Base-by-base conservation (phyloP, 2,888 invertebrate species). In the Tetanocera ferruginea region DNA sequence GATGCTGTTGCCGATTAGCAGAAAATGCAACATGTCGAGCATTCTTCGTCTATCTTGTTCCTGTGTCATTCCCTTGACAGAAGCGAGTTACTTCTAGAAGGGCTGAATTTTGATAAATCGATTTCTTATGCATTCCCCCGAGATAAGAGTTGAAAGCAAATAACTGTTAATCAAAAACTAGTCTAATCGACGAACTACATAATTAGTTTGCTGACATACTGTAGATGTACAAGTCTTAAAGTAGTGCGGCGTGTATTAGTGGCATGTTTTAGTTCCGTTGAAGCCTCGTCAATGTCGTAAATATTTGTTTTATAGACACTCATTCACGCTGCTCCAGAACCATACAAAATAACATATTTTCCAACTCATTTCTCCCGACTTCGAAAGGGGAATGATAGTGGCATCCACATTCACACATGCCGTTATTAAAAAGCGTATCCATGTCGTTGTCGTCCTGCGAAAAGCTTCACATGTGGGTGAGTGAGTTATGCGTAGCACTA, bases 321-420 rank as follows among this genome's bases (percentile, higher is more conserved):
- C 43, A 43, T 43, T 11, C 43, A 28, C 62, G 28, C 62, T 28
- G 23, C 17, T 31, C 31, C 31, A 17, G 9, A 62, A 8, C 28
- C 17, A 17, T 14, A 57, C 23, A 37, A 23, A 60, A 66, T 25
- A 81, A 82, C 88, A 86, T 84, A 87, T 87, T 88, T 87, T 88
- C 87, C 88, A 84, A 84, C 82, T 86, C 88, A 87, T 85, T 88
- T 85, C 82, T 80, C 82, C 76, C 76, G 77, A 75, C 78, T 80
- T 55, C 78, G 77, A 78, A 82, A 76, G 82, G 43, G 2, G 43
- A 2, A 11, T n/a, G 43, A 6, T 2, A 6, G 43, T 11, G 43
- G 11, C 11, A 83, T 82, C 83, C 4, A 81, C 79, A 85, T 83
- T 85, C 83, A 82, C 85, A 84, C 74, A 75, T 76, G 73, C 83